Percentiles rank a stretch among this genome's conserved stretches.
Conservation (phyloP, 2,888 invertebrate genomes). For the Euplexia lucipara region DNA sequence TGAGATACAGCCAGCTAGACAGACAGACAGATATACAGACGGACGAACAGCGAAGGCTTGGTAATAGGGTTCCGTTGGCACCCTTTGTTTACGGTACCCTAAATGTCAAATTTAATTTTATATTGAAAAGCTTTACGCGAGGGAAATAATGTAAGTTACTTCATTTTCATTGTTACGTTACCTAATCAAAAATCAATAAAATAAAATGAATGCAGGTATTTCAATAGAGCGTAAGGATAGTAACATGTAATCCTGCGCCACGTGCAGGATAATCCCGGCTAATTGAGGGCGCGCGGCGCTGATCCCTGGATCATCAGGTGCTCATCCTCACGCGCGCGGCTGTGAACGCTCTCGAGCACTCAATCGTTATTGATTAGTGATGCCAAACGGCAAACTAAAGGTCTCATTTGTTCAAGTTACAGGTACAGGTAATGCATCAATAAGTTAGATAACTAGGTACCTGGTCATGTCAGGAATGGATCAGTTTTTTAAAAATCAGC, state of each 20-base stretch:
- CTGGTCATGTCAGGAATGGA: too few relatives aligned
- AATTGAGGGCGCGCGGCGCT: slow-evolving; percentile 84
- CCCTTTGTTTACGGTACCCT: too few relatives aligned
- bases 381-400: background rate
- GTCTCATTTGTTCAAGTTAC: background rate
- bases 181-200: slow-evolving; percentile 61
- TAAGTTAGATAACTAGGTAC: too few relatives aligned
- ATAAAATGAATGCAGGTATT: slow-evolving; percentile 62
- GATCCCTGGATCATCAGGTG: slow-evolving; percentile 87
- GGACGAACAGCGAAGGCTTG: too few relatives aligned
- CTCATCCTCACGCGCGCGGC: slow-evolving; percentile 66
- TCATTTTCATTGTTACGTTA: background rate
- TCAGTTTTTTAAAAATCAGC: too few relatives aligned
- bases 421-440: too few relatives aligned
- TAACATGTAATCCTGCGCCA: slow-evolving; percentile 79
- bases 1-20: too few relatives aligned
- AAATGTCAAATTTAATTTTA: too few relatives aligned
- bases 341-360: slow-evolving; percentile 15
- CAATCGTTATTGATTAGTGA: slow-evolving; percentile 41
- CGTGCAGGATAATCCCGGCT: slow-evolving; percentile 88
- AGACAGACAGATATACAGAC: too few relatives aligned
- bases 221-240: slow-evolving; percentile 61
- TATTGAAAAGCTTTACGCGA: too few relatives aligned
- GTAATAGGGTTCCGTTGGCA: too few relatives aligned
- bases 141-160: too few relatives aligned